phyloP scores from a whole-genome alignment of 2,113 vertebrate species.

The Leiothrix lutea region DNA sequence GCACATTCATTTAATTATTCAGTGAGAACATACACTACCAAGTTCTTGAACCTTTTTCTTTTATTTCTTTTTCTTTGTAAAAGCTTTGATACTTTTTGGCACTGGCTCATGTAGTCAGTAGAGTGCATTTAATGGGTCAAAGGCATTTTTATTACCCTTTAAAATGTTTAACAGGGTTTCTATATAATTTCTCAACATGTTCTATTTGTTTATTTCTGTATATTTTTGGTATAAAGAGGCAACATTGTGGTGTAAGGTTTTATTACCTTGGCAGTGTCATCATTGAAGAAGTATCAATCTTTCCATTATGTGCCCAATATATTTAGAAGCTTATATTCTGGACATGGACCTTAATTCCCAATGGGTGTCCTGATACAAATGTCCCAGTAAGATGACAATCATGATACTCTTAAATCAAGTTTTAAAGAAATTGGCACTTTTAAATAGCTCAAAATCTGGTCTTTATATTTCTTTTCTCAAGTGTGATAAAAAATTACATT shows the following conservation, averaged over 20 bases:
- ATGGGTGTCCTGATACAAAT: neutral
- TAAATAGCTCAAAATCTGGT: neutral
- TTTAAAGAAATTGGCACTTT: neutral
- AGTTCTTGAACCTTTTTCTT: neutral
- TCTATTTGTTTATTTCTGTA: conserved; percentile 72
- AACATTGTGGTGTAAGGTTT: conserved; percentile 55
- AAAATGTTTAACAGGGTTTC: conserved; percentile 71
- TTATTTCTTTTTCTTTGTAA: conserved; percentile 44
- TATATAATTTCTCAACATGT: conserved; percentile 64
- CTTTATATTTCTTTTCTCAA: neutral
- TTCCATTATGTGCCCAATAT: neutral
- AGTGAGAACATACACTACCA: neutral
- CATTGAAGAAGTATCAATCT: neutral
- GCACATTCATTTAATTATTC: conserved; percentile 12
- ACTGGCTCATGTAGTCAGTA: conserved; percentile 22
- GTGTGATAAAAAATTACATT: neutral
- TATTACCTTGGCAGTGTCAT: conserved; percentile 45
- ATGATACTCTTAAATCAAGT: neutral
- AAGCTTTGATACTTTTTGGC: conserved; percentile 55
- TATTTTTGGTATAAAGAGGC: conserved; percentile 64
- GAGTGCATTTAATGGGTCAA: conserved; percentile 56
- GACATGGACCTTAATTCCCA: neutral
- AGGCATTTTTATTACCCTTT: conserved; percentile 72
- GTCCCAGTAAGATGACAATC: neutral
- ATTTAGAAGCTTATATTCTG: neutral